Conservation (phyloP, 2,113 vertebrate genomes). For the Tylochromis polylepis region DNA sequence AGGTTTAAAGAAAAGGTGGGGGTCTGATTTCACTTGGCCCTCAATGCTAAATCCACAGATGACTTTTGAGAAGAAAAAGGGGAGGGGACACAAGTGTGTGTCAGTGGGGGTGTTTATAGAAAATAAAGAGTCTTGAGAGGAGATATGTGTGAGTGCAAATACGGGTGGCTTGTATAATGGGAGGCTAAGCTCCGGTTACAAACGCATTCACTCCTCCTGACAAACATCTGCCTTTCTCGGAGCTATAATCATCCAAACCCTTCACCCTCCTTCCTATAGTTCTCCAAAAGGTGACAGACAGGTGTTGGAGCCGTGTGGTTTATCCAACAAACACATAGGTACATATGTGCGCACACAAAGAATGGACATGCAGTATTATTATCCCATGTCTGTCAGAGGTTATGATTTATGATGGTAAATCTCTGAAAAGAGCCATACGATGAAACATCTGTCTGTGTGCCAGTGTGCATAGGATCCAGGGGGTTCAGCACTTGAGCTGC, state of each 20-base stretch:
- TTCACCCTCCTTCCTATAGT: background rate
- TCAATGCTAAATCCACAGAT: slow-evolving; percentile 49
- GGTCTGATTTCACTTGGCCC: slow-evolving; percentile 22
- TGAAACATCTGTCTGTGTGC: slow-evolving; percentile 49
- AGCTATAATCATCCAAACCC: slow-evolving; percentile 23
- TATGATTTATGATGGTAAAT: slow-evolving; percentile 35
- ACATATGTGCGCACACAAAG: background rate
- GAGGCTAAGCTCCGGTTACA: background rate
- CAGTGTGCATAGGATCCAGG: background rate
- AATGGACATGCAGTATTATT: background rate
- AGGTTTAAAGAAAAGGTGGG: slow-evolving; percentile 12
- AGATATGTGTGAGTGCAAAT: slow-evolving; percentile 31
- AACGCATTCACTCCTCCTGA: background rate
- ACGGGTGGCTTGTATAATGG: background rate
- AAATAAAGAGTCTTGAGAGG: slow-evolving; percentile 7
- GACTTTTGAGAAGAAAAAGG: slow-evolving; percentile 3
- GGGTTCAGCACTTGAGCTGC: slow-evolving; percentile 13
- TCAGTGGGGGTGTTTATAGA: background rate
- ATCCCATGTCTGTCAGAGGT: slow-evolving; percentile 26
- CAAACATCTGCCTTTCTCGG: slow-evolving; percentile 24
- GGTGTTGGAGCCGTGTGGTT: slow-evolving; percentile 28
- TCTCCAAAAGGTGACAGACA: slow-evolving; percentile 44
- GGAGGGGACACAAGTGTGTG: background rate
- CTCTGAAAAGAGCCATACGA: slow-evolving; percentile 11
- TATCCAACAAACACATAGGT: background rate